Base-by-base conservation (phyloP, 2,888 invertebrate genomes). In the Leucophenga montana region DNA sequence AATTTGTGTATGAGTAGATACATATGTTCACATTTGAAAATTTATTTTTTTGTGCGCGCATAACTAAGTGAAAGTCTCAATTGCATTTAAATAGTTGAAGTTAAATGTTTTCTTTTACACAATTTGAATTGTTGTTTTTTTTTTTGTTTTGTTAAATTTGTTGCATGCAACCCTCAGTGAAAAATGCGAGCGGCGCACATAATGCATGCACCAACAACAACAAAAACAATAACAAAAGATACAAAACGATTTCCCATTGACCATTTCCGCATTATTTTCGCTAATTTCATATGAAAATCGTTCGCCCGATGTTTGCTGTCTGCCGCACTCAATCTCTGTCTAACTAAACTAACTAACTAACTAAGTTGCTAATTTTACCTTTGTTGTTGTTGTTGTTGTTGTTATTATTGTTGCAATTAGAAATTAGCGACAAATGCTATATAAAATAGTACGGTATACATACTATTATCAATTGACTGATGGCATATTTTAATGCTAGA, bases 211-310 rank as follows among this genome's bases (percentile, higher is more conserved):
- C 3, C 6, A 56, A 56, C 20, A 56, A 50, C 1, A 50, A 50
- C 14, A 50, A 18, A 0, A 22, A 18, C 1, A 22, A 56, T 13
- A 18, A 18, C 14, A 56, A 53, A 16, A 18, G 8, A 53, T 18
- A 22, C 56, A 56, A 56, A 56, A 22, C 16, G 57, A 59, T 59
- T 59, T 59, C 57, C 57, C 57, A 59, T 59, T 59, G 57, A 59
- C 57, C 57, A 33, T 59, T 59, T 59, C 57, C 57, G 57, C 57
- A 59, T 59, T 59, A 50, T 50, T 50, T 50, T 50, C 18, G 50
- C 50, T 50, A 50, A 50, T 50, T 50, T 50, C 18, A 16, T 50
- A 50, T 16, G 16, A 46, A 46, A 46, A 46, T 46, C 27, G 46
- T 46, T 13, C 50, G 18, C n/a, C n/a, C 27, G 27, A 27, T 27